A percentile compares a stretch with the other conserved stretches of the same genome.
Evolutionary conservation across 64 coral and sea anemone species (phyloP).

Genomic region (Stichodactyla mertensii): DNA sequence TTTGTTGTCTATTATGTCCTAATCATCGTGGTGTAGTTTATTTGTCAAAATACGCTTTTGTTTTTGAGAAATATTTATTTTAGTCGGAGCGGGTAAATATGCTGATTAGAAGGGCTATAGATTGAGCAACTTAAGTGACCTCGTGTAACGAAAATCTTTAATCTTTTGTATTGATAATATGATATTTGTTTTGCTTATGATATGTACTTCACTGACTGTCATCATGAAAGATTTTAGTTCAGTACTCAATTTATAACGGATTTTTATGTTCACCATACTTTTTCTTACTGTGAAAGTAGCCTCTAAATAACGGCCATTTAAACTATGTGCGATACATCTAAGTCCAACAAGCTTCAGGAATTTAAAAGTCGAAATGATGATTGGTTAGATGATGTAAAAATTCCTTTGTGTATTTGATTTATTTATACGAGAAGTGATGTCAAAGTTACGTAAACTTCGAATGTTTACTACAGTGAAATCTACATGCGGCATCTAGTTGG

Average conservation of each 20-base stretch:
- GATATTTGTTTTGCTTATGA: not conserved
- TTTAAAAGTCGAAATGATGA: not conserved
- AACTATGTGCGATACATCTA: conserved; percentile 5
- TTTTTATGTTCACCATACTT: not conserved
- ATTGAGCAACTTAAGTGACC: not conserved
- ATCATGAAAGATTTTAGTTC: conserved; percentile 3
- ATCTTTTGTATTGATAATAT: not conserved
- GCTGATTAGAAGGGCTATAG: not conserved
- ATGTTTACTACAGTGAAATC: not conserved
- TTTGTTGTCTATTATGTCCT: too few species aligned
- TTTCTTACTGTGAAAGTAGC: not conserved
- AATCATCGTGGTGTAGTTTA: too few species aligned
- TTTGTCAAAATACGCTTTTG: too few species aligned
- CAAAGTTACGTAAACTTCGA: not conserved
- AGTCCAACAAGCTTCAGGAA: not conserved
- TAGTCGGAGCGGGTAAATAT: not conserved
- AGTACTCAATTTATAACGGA: not conserved
- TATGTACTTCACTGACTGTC: not conserved
- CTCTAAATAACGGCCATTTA: conserved; percentile 9
- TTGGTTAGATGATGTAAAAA: not conserved
- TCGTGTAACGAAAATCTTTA: conserved; percentile 16
- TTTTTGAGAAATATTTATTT: not conserved
- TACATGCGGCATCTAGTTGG: not conserved
- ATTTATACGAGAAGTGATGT: not conserved
- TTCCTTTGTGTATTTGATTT: not conserved